These are phyloP conservation scores for Xylocopa sonorina DNA, from an alignment of 1,140 invertebrate species.

Conservation along the genomic window DNA sequence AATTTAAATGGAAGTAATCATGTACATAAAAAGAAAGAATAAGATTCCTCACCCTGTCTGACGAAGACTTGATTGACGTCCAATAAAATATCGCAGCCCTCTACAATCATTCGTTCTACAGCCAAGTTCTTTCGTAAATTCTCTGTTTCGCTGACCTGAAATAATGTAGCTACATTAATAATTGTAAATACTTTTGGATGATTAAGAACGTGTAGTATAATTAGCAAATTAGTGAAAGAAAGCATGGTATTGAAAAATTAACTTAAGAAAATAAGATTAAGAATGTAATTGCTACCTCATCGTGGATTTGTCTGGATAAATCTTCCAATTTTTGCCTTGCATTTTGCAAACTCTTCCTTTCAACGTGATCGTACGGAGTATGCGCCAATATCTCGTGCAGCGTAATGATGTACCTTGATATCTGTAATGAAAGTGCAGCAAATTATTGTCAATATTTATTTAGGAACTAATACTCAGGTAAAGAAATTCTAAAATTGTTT, in stretches of 20 bases:
- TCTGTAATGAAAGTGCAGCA: constrained; percentile 82
- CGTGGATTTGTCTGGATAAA: constrained; percentile 92
- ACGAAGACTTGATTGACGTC: constrained; percentile 97
- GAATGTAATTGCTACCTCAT: constrained; percentile 85
- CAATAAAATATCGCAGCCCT: constrained; percentile 96
- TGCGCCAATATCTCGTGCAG: constrained; percentile 95
- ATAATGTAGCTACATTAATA: neutral
- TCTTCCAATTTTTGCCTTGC: constrained; percentile 94
- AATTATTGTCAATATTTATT: neutral
- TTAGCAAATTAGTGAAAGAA: neutral
- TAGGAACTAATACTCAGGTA: too few relatives aligned
- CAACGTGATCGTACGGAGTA: constrained; percentile 97
- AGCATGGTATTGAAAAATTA: too few relatives aligned
- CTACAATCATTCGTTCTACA: constrained; percentile 96
- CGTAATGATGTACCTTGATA: constrained; percentile 96
- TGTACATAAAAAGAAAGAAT: neutral
- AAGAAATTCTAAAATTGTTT: too few relatives aligned
- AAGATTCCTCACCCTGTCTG: constrained; percentile 86
- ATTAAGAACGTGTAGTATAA: neutral
- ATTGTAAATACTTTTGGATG: neutral
- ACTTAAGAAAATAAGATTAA: too few relatives aligned
- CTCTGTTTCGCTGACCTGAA: constrained; percentile 95
- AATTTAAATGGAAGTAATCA: neutral
- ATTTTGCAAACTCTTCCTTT: constrained; percentile 93
- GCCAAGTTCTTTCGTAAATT: constrained; percentile 96